These are phyloP conservation scores for Tetanocera ferruginea DNA, from an alignment of 2,888 invertebrate species.

Conservation along the genomic window DNA sequence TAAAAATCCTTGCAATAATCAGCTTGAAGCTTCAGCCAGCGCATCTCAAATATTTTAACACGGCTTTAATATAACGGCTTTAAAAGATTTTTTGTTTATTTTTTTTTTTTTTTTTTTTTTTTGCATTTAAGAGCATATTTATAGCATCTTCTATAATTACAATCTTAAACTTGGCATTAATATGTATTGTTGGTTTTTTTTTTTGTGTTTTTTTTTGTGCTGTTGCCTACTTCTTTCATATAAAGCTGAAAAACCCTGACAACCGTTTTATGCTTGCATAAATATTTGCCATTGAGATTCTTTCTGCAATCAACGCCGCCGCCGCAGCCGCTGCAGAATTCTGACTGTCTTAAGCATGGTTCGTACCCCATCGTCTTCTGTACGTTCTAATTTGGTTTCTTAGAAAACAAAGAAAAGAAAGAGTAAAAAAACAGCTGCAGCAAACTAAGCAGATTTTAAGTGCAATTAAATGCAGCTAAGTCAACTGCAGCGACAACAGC, in stretches of 20 bases:
- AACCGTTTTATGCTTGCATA: constrained; percentile 5
- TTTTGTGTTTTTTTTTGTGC: neutral
- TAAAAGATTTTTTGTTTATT: neutral
- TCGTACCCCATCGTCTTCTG: neutral
- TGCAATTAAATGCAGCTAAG: constrained; percentile 22
- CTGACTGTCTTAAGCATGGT: neutral
- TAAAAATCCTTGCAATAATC: no score
- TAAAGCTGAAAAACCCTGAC: neutral
- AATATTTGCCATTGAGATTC: constrained; percentile 30
- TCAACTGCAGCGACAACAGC: neutral
- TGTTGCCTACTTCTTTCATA: neutral
- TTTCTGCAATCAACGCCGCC: neutral
- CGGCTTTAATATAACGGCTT: no score
- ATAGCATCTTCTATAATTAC: neutral
- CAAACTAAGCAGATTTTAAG: constrained; percentile 1
- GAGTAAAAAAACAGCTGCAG: neutral
- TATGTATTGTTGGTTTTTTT: constrained; percentile 30
- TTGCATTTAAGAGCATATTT: neutral
- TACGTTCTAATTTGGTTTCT: constrained; percentile 16
- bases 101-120: neutral
- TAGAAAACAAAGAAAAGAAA: neutral
- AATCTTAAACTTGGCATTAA: constrained; percentile 6
- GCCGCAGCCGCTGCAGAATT: neutral
- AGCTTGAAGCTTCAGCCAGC: no score
- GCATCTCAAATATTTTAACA: no score